Conservation (phyloP, 2,888 invertebrate genomes). For the Apamea anceps region DNA sequence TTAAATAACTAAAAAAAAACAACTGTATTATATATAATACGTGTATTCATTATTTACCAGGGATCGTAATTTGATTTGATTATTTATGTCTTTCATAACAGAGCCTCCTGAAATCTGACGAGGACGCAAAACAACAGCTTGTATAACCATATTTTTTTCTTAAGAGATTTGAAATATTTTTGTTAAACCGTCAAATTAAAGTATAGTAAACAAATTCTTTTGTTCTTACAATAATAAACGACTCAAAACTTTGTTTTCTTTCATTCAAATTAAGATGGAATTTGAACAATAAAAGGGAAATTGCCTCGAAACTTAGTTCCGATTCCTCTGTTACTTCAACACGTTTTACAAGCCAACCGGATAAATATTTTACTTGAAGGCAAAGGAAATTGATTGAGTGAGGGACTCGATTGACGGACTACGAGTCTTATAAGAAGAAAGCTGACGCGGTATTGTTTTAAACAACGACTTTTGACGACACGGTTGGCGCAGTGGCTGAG, state of each 20-base stretch:
- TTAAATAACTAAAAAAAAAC: too few species aligned
- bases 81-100: too few species aligned
- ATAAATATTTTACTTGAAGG: constrained; percentile 54
- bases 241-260: constrained; percentile 28
- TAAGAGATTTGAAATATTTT: neutral
- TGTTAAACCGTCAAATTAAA: neutral
- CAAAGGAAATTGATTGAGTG: constrained; percentile 27
- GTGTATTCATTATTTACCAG: too few species aligned
- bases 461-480: too few species aligned
- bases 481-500: too few species aligned
- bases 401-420: constrained; percentile 42
- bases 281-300: constrained; percentile 35
- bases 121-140: too few species aligned
- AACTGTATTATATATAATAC: too few species aligned
- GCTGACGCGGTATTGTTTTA: constrained; percentile 49
- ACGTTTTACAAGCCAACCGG: constrained; percentile 38
- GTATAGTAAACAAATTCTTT: constrained; percentile 14
- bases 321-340: constrained; percentile 38
- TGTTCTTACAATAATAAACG: constrained; percentile 15
- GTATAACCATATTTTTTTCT: neutral
- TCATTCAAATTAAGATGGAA: constrained; percentile 26
- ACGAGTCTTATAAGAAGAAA: constrained; percentile 25
- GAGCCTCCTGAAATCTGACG: too few species aligned
- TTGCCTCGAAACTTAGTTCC: constrained; percentile 37
- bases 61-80: too few species aligned